Evolutionary conservation across 2,113 vertebrate genomes (phyloP), one percentile per base, ranked within the genome.

Genomic region (Onychostruthus taczanowskii): DNA sequence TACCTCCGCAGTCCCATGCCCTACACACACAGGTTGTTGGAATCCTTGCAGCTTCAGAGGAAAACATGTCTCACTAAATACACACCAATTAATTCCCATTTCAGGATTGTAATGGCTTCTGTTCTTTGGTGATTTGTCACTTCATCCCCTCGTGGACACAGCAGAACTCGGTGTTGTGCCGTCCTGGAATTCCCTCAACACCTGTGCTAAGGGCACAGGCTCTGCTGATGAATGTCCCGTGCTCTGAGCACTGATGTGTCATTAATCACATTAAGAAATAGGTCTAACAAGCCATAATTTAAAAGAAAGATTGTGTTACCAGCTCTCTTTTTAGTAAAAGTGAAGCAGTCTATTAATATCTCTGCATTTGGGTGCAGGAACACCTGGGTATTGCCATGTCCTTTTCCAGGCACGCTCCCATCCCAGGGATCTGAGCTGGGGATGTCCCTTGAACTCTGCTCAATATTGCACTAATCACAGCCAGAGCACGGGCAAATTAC

Each of bases 251-350:
- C 74, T 95, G 97, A 98, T 96, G 89, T 95, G 94, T 77, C 97
- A 98, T 98, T 98, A 98, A 98, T 98, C 97, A 97, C 96, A 92
- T 97, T 93, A 97, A 97, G 97, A 96, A 97, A 95, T 89, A 97
- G 81, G 63, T 80, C 94, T 96, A 98, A 97, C 27, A 74, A 97
- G 94, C 96, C 95, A 96, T 96, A 96, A 98, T 93, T 94, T 97
- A 89, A 96, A 94, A 93, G 96, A 46, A 92, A 94, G 94, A 62
- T 35, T 89, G 66, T 96, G 94, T 94, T 95, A 87, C 94, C 91
- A 70, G 78, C 52, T 91, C 67, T 90, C 49, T 67, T 94, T 95
- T 97, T 88, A 92, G 93, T 91, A 89, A 78, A 90, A 90, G 72
- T 73, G 33, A 87, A 84, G 66, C 84, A 92, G 49, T 17, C 74